Evolutionary conservation across 2,113 vertebrate species (phyloP).

Genomic region (Chauna torquata): DNA sequence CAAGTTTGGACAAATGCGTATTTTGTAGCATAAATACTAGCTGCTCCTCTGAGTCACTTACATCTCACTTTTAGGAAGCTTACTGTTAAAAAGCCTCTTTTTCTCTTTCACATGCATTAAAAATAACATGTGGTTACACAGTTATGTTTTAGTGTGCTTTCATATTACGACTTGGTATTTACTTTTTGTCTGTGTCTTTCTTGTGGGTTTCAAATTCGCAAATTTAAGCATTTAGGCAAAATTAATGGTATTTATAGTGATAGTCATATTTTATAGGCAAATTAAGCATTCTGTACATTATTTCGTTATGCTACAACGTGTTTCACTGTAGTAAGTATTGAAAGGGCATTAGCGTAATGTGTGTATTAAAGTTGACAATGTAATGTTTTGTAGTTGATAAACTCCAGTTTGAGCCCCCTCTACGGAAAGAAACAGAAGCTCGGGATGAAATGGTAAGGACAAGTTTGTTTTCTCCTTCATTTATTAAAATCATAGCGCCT

Average conservation of each 20-base stretch:
- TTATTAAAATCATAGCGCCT: background rate
- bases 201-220: background rate
- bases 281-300: no score
- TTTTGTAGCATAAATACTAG: background rate
- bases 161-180: background rate
- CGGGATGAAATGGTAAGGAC: conserved; percentile 89
- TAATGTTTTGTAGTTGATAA: conserved; percentile 87
- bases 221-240: background rate
- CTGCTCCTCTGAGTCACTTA: rapidly evolving
- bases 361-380: background rate
- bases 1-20: background rate
- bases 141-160: background rate
- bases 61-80: background rate
- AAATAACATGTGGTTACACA: background rate
- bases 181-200: background rate
- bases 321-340: background rate
- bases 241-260: background rate
- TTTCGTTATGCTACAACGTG: background rate
- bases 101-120: background rate
- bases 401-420: conserved; percentile 91
- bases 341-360: background rate
- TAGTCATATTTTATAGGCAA: background rate
- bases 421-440: conserved; percentile 94
- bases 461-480: background rate
- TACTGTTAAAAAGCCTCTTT: background rate